Percentiles rank a stretch among this genome's conserved stretches.
phyloP scores from a whole-genome alignment of 2,888 invertebrate species.

The Napeogenes inachia region DNA sequence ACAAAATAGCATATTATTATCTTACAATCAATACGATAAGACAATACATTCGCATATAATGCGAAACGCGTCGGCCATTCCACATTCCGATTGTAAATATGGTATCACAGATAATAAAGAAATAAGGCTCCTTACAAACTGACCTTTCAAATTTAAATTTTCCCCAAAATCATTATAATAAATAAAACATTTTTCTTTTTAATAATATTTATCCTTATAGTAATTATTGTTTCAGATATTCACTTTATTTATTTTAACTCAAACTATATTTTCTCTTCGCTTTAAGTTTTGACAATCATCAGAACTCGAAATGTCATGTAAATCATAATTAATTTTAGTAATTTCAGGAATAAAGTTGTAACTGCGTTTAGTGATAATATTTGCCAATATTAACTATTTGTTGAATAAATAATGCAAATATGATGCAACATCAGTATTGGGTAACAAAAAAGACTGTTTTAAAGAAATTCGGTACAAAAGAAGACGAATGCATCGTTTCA shows the following conservation, averaged over 20 bases:
- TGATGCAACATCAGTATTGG: conserved; percentile 98
- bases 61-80: conserved; percentile 74
- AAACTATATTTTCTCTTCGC: not conserved
- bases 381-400: conserved; percentile 8
- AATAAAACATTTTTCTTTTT: no score
- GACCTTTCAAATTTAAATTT: not conserved
- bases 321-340: conserved; percentile 5
- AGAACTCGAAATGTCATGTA: not conserved
- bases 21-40: conserved; percentile 52
- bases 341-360: conserved; percentile 5
- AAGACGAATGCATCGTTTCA: conserved; percentile 97
- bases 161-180: not conserved
- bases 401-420: conserved; percentile 33
- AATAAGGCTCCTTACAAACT: conserved; percentile 16
- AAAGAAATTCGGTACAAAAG: conserved; percentile 95
- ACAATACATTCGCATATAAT: conserved; percentile 59
- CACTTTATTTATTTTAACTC: not conserved
- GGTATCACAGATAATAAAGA: conserved; percentile 33
- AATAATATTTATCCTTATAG: not conserved
- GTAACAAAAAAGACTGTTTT: conserved; percentile 97
- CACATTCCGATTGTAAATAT: conserved; percentile 77
- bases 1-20: conserved; percentile 68
- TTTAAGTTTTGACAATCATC: not conserved
- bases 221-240: not conserved
- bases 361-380: conserved; percentile 7